These are phyloP conservation scores for Eubasilissa splendida DNA, from an alignment of 2,888 invertebrate species.

Conservation along the genomic window DNA sequence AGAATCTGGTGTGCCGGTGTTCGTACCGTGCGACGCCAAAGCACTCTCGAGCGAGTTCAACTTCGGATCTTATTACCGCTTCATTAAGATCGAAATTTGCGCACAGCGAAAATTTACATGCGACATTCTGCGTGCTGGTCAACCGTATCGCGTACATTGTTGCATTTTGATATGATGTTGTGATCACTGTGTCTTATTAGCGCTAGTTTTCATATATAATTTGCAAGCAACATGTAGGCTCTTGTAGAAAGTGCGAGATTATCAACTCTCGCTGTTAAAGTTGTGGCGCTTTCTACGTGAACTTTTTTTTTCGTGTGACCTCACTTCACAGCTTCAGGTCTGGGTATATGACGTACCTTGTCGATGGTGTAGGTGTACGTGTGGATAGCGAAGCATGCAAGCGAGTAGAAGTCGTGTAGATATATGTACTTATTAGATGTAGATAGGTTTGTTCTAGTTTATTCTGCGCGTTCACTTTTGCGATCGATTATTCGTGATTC, in stretches of 20 bases:
- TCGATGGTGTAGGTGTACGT: neutral
- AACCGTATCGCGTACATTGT: neutral
- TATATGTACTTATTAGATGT: too few species aligned
- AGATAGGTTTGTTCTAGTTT: too few species aligned
- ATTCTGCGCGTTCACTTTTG: too few species aligned
- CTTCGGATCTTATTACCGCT: neutral
- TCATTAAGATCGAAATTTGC: neutral
- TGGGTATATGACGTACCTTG: neutral
- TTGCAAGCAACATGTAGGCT: neutral
- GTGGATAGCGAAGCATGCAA: neutral
- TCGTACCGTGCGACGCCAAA: neutral
- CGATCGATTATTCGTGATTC: too few species aligned
- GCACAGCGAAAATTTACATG: neutral
- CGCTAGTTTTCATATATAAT: neutral
- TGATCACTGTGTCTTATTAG: neutral
- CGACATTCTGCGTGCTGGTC: neutral
- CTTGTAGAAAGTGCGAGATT: neutral
- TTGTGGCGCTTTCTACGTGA: neutral
- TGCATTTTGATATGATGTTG: constrained; percentile 5
- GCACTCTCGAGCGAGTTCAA: neutral
- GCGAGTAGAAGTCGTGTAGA: too few species aligned
- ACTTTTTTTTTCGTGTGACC: constrained; percentile 4
- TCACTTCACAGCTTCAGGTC: neutral
- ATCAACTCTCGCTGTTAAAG: neutral
- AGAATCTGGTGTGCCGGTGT: constrained; percentile 6